Conservation (phyloP, 1,140 invertebrate genomes). For the Odontomachus brunneus region DNA sequence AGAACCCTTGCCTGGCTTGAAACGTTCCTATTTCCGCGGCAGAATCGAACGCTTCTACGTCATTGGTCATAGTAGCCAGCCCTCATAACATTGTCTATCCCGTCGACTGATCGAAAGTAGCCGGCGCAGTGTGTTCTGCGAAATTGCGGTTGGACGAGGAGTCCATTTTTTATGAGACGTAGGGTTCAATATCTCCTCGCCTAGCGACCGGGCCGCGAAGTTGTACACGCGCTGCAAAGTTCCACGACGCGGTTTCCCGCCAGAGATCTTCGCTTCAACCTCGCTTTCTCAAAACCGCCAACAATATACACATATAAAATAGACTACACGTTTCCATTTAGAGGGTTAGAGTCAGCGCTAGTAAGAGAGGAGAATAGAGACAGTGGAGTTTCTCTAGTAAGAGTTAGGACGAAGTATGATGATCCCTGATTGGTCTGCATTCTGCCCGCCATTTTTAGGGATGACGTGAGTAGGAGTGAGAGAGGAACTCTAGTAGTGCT, state of each 20-base stretch:
- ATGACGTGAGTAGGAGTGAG: too few relatives aligned
- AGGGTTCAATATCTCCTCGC: conserved; percentile 48
- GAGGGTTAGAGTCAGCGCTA: too few relatives aligned
- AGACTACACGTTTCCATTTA: too few relatives aligned
- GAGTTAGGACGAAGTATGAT: too few relatives aligned
- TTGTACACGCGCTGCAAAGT: conserved; percentile 17
- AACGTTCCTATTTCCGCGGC: conserved; percentile 14
- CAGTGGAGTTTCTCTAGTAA: too few relatives aligned
- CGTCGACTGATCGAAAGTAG: conserved; percentile 36
- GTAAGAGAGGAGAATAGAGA: too few relatives aligned
- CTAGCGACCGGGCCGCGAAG: background rate
- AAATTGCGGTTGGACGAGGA: conserved; percentile 33
- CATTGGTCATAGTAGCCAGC: conserved; percentile 49
- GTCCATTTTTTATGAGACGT: conserved; percentile 52
- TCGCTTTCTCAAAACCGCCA: too few relatives aligned
- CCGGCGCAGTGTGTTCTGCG: conserved; percentile 18
- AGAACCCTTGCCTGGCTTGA: conserved; percentile 18
- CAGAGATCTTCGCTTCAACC: too few relatives aligned
- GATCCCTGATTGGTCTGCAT: too few relatives aligned
- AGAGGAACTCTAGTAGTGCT: too few relatives aligned
- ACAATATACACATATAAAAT: too few relatives aligned
- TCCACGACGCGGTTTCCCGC: background rate
- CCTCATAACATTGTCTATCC: conserved; percentile 42
- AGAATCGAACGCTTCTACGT: conserved; percentile 48
- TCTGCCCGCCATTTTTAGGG: too few relatives aligned